A percentile compares a stretch with the other conserved stretches of the same genome.
phyloP scores from a whole-genome alignment of 2,888 invertebrate genomes.

The Phengaris alcon region DNA sequence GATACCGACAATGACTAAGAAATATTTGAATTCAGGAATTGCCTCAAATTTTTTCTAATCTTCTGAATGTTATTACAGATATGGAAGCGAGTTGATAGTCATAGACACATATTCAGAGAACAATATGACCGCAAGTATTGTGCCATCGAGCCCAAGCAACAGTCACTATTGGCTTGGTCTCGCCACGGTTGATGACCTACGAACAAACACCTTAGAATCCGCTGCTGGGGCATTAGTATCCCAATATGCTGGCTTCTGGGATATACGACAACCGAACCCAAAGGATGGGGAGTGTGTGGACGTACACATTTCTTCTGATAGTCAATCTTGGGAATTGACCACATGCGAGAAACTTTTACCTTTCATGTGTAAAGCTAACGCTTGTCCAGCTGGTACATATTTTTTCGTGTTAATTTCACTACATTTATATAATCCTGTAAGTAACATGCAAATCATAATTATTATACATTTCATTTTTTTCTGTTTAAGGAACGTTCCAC shows the following conservation, averaged over 20 bases:
- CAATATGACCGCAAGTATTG: constrained; percentile 91
- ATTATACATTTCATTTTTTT: constrained; percentile 45
- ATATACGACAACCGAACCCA: constrained; percentile 91
- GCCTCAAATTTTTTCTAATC: not conserved
- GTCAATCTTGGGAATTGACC: constrained; percentile 95
- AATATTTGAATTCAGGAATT: not conserved
- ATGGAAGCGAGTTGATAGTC: constrained; percentile 95
- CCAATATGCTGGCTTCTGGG: constrained; percentile 97
- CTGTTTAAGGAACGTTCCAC: constrained; percentile 88
- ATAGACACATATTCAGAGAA: constrained; percentile 95
- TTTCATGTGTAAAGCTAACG: constrained; percentile 94
- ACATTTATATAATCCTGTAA: no score
- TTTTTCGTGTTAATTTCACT: not conserved
- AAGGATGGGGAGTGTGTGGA: constrained; percentile 94
- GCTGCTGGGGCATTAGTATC: constrained; percentile 93
- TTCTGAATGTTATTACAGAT: constrained; percentile 79
- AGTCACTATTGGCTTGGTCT: constrained; percentile 94
- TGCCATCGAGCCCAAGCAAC: constrained; percentile 83
- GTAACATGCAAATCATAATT: no score
- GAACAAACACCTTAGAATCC: constrained; percentile 96
- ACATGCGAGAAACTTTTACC: constrained; percentile 96
- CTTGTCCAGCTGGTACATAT: constrained; percentile 87
- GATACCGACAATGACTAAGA: not conserved
- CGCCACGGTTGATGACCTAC: constrained; percentile 92
- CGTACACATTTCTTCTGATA: constrained; percentile 83